Conservation (phyloP, 2,888 invertebrate genomes). For the Cryptocephalus moraei region DNA sequence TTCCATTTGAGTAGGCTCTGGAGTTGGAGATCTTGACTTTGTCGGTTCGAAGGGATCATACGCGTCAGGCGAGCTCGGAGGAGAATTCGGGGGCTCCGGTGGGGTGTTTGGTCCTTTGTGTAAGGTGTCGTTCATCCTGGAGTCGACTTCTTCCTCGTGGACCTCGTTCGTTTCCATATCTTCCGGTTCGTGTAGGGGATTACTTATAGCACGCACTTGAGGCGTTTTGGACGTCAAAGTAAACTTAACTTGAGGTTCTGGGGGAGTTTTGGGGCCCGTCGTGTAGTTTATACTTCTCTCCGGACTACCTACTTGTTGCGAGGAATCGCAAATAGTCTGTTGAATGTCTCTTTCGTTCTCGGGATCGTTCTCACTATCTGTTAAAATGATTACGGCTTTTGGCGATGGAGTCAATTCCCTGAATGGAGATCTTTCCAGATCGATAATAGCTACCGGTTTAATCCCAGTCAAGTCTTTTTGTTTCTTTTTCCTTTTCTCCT, state of each 20-base stretch:
- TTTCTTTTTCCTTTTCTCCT: slow-evolving; percentile 33
- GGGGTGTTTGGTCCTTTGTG: slow-evolving; percentile 65
- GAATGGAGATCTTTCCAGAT: slow-evolving; percentile 76
- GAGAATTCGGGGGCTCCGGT: slow-evolving; percentile 55
- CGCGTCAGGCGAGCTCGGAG: slow-evolving; percentile 66
- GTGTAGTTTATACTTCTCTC: slow-evolving; percentile 31
- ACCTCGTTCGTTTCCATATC: slow-evolving; percentile 33
- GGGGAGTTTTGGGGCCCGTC: slow-evolving; percentile 64
- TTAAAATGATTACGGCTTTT: slow-evolving; percentile 69
- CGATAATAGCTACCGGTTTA: slow-evolving; percentile 77
- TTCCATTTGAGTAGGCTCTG: slow-evolving; percentile 33
- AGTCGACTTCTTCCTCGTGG: slow-evolving; percentile 20
- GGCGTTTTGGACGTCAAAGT: slow-evolving; percentile 44
- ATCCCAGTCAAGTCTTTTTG: slow-evolving; percentile 34
- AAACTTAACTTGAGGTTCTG: slow-evolving; percentile 61
- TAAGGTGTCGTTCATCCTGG: slow-evolving; percentile 9
- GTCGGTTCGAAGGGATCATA: slow-evolving; percentile 91
- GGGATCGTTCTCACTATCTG: slow-evolving; percentile 62
- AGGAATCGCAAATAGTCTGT: slow-evolving; percentile 25
- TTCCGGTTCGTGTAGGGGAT: slow-evolving; percentile 53
- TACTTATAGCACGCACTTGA: slow-evolving; percentile 43
- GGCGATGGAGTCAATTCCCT: slow-evolving; percentile 73
- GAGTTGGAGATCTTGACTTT: slow-evolving; percentile 62
- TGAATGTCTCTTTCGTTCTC: slow-evolving; percentile 24
- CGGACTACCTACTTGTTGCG: slow-evolving; percentile 30